Conservation (phyloP, 2,888 invertebrate genomes). For the Lepidocyrtoides sp. region DNA sequence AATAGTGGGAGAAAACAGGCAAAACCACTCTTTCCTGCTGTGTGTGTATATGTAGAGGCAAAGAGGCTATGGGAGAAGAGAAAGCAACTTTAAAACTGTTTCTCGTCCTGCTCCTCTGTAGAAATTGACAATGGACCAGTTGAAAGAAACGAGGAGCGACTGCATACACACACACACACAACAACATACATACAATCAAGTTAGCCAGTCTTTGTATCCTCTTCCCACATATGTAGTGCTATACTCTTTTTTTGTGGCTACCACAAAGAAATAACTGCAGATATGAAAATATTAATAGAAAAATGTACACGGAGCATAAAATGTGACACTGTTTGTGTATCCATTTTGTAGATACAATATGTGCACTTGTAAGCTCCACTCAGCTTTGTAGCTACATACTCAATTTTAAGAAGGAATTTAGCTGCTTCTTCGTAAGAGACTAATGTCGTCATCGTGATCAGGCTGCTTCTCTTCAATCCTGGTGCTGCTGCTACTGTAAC, state of each 20-base stretch:
- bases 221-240: background rate
- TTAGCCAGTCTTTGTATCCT: conserved; percentile 42
- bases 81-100: conserved; percentile 43
- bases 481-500: too few relatives aligned
- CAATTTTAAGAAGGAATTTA: conserved; percentile 17
- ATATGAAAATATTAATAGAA: conserved; percentile 31
- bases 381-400: background rate
- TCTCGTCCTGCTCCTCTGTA: conserved; percentile 4
- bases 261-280: background rate
- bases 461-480: background rate
- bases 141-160: conserved; percentile 40
- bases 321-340: background rate
- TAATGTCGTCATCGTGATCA: conserved; percentile 12
- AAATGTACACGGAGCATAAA: background rate
- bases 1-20: conserved; percentile 27
- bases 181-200: conserved; percentile 19
- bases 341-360: background rate
- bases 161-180: background rate
- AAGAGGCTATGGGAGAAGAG: background rate
- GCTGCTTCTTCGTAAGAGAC: conserved; percentile 9
- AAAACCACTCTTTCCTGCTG: conserved; percentile 42
- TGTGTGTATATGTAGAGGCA: background rate
- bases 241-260: background rate
- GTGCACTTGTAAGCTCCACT: background rate
- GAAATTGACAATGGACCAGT: conserved; percentile 57